Percentiles rank a stretch among this genome's conserved stretches.
Conservation (phyloP, 2,797 vertebrate genomes). For the Australoheros facetus region DNA sequence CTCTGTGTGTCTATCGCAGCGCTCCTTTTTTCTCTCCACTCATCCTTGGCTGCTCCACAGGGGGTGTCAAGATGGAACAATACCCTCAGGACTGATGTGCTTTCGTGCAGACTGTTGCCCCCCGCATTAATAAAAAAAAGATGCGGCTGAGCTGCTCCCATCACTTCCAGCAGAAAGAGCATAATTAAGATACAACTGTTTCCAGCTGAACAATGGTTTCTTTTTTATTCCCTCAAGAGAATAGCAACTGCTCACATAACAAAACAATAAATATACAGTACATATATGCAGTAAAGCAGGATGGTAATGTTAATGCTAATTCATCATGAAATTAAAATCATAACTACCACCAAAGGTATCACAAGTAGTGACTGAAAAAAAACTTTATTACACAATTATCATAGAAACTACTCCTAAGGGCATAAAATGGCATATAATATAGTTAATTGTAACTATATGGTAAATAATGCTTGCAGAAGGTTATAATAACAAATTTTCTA, state of each 20-base stretch:
- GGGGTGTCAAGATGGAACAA: constrained; percentile 38
- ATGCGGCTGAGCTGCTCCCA: constrained; percentile 14
- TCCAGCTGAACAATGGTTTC: constrained; percentile 23
- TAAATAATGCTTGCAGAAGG: background rate
- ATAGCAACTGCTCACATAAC: background rate
- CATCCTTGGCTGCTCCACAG: constrained; percentile 21
- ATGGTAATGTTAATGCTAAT: background rate
- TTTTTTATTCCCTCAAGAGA: background rate
- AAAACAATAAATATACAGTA: background rate
- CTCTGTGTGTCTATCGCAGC: constrained; percentile 34
- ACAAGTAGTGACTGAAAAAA: background rate
- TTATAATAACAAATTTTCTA: background rate
- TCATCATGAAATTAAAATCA: background rate
- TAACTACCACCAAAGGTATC: background rate
- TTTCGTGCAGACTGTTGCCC: constrained; percentile 53
- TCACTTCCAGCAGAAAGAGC: constrained; percentile 40
- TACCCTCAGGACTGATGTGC: constrained; percentile 53
- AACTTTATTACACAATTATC: background rate
- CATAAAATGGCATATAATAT: background rate
- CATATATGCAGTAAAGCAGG: background rate
- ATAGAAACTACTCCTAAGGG: background rate
- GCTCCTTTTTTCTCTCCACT: constrained; percentile 9
- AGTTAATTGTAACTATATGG: background rate
- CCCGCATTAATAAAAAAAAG: constrained; percentile 42
- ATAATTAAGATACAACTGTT: constrained; percentile 45